Evolutionary conservation across 2,113 vertebrate species (phyloP).

Genomic region (Oreotrochilus melanogaster): DNA sequence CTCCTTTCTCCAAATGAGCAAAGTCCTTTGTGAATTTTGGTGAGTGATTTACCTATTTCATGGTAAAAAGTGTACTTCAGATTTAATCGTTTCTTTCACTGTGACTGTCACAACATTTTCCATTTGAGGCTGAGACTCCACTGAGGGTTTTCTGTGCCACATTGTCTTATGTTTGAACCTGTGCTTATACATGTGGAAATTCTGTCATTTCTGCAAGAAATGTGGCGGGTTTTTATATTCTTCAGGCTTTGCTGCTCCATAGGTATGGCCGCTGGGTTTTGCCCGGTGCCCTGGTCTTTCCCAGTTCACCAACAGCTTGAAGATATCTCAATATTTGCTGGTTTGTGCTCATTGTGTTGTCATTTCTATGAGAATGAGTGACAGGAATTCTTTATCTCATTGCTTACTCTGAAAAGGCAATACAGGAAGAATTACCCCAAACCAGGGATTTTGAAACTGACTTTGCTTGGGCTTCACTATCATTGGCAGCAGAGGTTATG

Average conservation of each 20-base stretch:
- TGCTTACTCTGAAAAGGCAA: background rate
- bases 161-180: constrained; percentile 39
- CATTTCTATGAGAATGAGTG: constrained; percentile 10
- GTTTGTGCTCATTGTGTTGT: background rate
- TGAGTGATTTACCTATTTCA: constrained; percentile 49
- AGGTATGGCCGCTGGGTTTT: constrained; percentile 36
- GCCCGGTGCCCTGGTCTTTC: constrained; percentile 50
- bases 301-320: background rate
- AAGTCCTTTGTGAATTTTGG: background rate
- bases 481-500: rapidly evolving
- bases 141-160: constrained; percentile 63
- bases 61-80: constrained; percentile 44
- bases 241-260: background rate
- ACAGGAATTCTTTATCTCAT: background rate
- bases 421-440: background rate
- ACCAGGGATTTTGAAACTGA: background rate
- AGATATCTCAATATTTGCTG: constrained; percentile 14
- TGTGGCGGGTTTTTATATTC: background rate
- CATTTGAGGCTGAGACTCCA: constrained; percentile 59
- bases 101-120: constrained; percentile 64
- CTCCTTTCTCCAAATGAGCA: background rate
- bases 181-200: constrained; percentile 56
- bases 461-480: background rate
- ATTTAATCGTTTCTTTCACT: constrained; percentile 57
- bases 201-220: constrained; percentile 56